These are phyloP conservation scores for Meliscaeva auricollis DNA, from an alignment of 2,888 invertebrate genomes.

Conservation along the genomic window DNA sequence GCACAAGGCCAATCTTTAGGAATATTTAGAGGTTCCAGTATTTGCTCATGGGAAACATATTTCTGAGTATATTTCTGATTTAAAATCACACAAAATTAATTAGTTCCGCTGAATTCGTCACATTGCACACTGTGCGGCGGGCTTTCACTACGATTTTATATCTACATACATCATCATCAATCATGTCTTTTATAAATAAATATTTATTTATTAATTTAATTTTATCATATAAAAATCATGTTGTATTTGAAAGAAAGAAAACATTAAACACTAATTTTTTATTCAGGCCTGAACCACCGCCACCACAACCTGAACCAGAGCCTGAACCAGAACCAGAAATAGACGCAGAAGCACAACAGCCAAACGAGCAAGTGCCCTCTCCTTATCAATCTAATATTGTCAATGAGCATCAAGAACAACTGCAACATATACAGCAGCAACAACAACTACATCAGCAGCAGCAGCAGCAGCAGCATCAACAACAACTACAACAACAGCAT, in stretches of 20 bases:
- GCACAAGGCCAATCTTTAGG: no score
- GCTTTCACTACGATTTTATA: no score
- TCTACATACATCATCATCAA: no score
- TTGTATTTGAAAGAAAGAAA: no score
- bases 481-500: slow-evolving; percentile 58
- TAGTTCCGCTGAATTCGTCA: no score
- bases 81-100: no score
- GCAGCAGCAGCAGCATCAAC: slow-evolving; percentile 40
- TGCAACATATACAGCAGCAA: slow-evolving; percentile 57
- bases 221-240: neutral
- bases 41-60: no score
- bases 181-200: no score
- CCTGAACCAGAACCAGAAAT: slow-evolving; percentile 28
- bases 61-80: no score
- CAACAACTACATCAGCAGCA: slow-evolving; percentile 50
- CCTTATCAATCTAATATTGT: neutral
- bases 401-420: slow-evolving; percentile 52
- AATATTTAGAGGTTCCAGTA: no score
- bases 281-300: slow-evolving; percentile 62
- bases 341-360: slow-evolving; percentile 5
- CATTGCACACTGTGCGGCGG: no score
- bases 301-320: slow-evolving; percentile 47
- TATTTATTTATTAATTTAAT: neutral
- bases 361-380: slow-evolving; percentile 19
- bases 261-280: neutral